These are phyloP conservation scores for Larimichthys polyactis DNA, from an alignment of 2,113 vertebrate species.

Conservation along the genomic window DNA sequence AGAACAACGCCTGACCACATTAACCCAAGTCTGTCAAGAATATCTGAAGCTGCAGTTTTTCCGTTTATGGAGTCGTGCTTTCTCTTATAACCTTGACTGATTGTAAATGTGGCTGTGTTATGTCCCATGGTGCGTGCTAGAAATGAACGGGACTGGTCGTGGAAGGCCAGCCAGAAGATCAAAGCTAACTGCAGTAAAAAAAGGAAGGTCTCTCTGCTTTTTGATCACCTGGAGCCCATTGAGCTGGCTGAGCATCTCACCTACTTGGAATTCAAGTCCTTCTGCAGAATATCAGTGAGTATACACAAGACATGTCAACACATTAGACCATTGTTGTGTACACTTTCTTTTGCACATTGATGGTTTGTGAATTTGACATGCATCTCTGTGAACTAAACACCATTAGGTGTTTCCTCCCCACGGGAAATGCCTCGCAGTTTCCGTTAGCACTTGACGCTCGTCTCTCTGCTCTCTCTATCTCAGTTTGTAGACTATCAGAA, in stretches of 20 bases:
- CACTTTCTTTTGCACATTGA: background rate
- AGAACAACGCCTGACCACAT: background rate
- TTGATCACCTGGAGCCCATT: conserved; percentile 95
- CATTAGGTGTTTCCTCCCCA: conserved; percentile 38
- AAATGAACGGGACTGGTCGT: conserved; percentile 94
- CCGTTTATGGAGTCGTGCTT: background rate
- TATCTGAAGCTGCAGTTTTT: background rate
- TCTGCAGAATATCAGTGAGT: conserved; percentile 95
- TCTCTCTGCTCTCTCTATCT: conserved; percentile 38
- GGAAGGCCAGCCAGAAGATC: conserved; percentile 94
- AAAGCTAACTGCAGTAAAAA: conserved; percentile 94
- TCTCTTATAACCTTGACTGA: conserved; percentile 1
- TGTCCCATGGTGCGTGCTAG: conserved; percentile 71
- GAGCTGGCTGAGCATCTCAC: conserved; percentile 96
- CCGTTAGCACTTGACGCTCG: conserved; percentile 28
- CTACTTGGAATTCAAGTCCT: conserved; percentile 96
- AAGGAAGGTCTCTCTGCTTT: conserved; percentile 96
- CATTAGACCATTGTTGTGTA: background rate
- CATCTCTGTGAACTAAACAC: conserved; percentile 20
- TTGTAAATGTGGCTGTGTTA: background rate
- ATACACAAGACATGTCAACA: background rate
- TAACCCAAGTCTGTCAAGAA: background rate
- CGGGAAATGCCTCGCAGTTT: conserved; percentile 54
- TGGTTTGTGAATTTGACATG: conserved; percentile 1
- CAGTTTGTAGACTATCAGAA: conserved; percentile 96